Percentiles rank a stretch among this genome's conserved stretches.
Evolutionary conservation across 2,888 invertebrate genomes (phyloP).

Genomic region (Gastracanthus pulcherrimus): DNA sequence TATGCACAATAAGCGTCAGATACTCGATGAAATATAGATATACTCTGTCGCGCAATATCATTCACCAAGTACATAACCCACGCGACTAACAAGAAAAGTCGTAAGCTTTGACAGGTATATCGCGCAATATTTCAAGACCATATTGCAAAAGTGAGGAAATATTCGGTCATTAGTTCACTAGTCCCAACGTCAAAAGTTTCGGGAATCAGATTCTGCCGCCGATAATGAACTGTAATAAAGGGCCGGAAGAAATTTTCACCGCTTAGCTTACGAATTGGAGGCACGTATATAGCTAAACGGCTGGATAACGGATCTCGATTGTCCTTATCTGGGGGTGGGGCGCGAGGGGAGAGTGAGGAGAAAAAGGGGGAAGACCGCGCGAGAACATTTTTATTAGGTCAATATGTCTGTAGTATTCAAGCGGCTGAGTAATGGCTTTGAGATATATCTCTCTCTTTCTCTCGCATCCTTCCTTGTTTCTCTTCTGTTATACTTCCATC

Average conservation of each 20-base stretch:
- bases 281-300: neutral
- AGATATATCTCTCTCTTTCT: neutral
- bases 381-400: slow-evolving; percentile 21
- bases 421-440: slow-evolving; percentile 17
- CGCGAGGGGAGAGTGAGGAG: neutral
- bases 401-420: slow-evolving; percentile 4
- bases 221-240: neutral
- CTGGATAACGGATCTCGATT: neutral
- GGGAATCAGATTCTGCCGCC: too few species aligned
- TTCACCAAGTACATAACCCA: too few species aligned
- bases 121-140: too few species aligned
- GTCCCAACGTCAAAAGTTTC: too few species aligned
- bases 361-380: neutral
- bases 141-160: too few species aligned
- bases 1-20: too few species aligned
- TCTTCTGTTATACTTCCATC: too few species aligned
- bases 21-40: too few species aligned
- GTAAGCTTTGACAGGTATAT: too few species aligned
- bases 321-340: neutral
- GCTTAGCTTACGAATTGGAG: neutral
- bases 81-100: too few species aligned
- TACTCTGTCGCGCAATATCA: too few species aligned
- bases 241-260: neutral
- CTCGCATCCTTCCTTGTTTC: neutral
- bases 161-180: too few species aligned